A percentile compares a stretch with the other conserved stretches of the same genome.
phyloP scores from a whole-genome alignment of 2,888 invertebrate species.

The Chaetogeoica ovagalla region DNA sequence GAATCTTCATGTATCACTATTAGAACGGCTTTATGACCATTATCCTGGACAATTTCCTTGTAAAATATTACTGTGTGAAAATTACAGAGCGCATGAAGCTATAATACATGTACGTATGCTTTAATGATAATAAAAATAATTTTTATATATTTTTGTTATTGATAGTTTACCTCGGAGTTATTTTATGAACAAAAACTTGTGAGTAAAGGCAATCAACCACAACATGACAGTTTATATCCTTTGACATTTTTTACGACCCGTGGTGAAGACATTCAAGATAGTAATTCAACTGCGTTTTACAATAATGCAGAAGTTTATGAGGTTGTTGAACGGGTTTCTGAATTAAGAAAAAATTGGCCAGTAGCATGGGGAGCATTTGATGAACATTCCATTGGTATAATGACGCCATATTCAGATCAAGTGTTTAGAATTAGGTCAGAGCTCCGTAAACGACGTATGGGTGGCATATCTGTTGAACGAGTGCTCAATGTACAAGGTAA shows the following conservation, averaged over 20 bases:
- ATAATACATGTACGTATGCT: constrained; percentile 67
- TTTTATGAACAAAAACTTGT: constrained; percentile 79
- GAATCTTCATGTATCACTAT: constrained; percentile 71
- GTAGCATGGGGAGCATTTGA: constrained; percentile 73
- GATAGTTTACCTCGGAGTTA: constrained; percentile 73
- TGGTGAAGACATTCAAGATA: constrained; percentile 79
- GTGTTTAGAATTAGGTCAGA: constrained; percentile 74
- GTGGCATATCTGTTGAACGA: constrained; percentile 77
- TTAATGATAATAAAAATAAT: background rate
- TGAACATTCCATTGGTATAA: constrained; percentile 80
- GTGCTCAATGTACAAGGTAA: constrained; percentile 80
- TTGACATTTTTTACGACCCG: constrained; percentile 79
- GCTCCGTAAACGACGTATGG: constrained; percentile 72
- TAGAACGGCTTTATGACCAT: constrained; percentile 77
- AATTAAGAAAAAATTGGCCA: constrained; percentile 76
- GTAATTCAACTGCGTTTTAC: constrained; percentile 77
- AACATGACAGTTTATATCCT: constrained; percentile 73
- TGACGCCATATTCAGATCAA: constrained; percentile 83
- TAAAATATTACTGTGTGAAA: constrained; percentile 78
- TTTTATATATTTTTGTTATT: constrained; percentile 37
- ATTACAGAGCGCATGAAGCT: constrained; percentile 80
- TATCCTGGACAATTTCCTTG: constrained; percentile 76
- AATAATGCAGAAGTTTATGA: constrained; percentile 81
- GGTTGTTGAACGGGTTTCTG: constrained; percentile 74
- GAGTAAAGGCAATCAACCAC: constrained; percentile 72